These are phyloP conservation scores for Eretmochelys imbricata DNA, from an alignment of 2,113 vertebrate genomes.

Conservation along the genomic window DNA sequence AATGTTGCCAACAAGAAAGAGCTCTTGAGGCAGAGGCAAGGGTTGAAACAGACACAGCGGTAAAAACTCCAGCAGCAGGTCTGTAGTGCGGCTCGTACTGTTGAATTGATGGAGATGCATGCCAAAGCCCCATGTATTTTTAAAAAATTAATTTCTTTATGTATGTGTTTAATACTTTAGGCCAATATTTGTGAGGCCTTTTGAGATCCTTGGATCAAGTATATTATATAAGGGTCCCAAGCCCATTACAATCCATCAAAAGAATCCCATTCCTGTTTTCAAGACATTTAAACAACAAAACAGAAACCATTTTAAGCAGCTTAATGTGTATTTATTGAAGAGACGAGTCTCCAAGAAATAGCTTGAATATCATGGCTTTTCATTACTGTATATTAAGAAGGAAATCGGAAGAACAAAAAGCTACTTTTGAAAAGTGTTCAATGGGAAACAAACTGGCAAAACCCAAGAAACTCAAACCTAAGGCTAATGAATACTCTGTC, in stretches of 20 bases:
- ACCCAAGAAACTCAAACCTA: slow-evolving; percentile 69
- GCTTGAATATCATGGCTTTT: slow-evolving; percentile 39
- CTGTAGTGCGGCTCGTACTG: not conserved
- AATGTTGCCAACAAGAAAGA: not conserved
- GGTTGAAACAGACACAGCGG: not conserved
- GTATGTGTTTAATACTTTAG: not conserved
- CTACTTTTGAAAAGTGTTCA: slow-evolving; percentile 65
- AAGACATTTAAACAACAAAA: not conserved
- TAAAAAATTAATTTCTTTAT: not conserved
- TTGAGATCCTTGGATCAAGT: not conserved
- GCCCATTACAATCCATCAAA: not conserved
- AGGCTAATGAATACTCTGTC: slow-evolving; percentile 62
- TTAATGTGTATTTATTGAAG: not conserved
- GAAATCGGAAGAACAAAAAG: slow-evolving; percentile 59
- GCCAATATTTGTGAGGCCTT: not conserved
- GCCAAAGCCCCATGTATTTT: accelerated
- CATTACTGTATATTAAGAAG: not conserved
- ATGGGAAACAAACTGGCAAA: slow-evolving; percentile 53
- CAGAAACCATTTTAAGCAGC: slow-evolving; percentile 29
- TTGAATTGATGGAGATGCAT: not conserved
- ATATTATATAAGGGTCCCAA: not conserved
- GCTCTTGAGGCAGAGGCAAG: not conserved
- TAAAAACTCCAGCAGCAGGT: not conserved
- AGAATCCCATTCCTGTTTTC: not conserved
- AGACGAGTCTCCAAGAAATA: not conserved